phyloP scores from a whole-genome alignment of 1,140 invertebrate species.

The Diploscapter pachys region DNA sequence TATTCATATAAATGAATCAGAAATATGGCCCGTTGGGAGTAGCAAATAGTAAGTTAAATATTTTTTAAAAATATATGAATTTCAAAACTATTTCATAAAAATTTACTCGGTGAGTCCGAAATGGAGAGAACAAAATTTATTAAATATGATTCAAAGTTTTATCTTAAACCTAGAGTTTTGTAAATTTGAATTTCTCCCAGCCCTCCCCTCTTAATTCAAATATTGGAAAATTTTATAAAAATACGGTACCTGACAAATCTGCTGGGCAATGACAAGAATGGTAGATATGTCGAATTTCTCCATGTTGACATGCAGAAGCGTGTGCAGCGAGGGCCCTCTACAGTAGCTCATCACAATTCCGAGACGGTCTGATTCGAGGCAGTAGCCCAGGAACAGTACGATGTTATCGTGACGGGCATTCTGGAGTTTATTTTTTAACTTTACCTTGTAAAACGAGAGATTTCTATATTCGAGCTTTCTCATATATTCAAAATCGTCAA shows the following conservation, averaged over 20 bases:
- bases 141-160: too few species aligned
- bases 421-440: constrained; percentile 58
- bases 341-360: constrained; percentile 97
- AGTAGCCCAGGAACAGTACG: constrained; percentile 97
- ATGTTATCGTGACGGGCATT: constrained; percentile 98
- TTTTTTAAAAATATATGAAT: too few species aligned
- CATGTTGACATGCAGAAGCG: constrained; percentile 70
- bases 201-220: neutral
- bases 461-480: neutral
- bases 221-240: constrained; percentile 19
- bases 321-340: constrained; percentile 68
- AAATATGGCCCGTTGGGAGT: too few species aligned
- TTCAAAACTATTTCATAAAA: too few species aligned
- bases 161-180: too few species aligned
- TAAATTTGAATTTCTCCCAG: neutral
- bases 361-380: constrained; percentile 88
- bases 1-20: too few species aligned
- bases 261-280: constrained; percentile 85
- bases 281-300: constrained; percentile 80
- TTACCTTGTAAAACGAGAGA: neutral
- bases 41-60: too few species aligned
- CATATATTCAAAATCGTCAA: neutral
- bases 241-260: constrained; percentile 82
- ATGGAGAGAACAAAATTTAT: too few species aligned
- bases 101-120: too few species aligned